Conservation (phyloP, 2,797 vertebrate genomes). For the Uromys caudimaculatus region DNA sequence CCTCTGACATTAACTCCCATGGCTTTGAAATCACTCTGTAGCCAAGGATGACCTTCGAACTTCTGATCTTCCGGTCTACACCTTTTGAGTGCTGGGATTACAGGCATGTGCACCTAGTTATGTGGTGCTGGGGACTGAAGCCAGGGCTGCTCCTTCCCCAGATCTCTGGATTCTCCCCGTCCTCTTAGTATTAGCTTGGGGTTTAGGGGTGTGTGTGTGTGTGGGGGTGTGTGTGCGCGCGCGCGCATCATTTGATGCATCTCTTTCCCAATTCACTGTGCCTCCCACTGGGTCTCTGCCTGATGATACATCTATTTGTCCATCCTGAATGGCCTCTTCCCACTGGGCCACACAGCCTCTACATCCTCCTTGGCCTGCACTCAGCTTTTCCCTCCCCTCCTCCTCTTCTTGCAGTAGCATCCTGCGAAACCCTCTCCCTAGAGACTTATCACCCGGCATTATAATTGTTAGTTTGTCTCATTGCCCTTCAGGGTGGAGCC, state of each 20-base stretch:
- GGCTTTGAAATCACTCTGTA: neutral
- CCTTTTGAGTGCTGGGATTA: neutral
- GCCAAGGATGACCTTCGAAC: neutral
- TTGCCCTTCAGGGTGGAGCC: neutral
- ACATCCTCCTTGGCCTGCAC: neutral
- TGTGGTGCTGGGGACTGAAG: neutral
- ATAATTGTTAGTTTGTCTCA: neutral
- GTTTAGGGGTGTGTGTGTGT: neutral
- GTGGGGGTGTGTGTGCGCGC: neutral
- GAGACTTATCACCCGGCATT: neutral
- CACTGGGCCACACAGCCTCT: neutral
- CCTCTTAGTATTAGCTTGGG: neutral
- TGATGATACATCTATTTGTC: neutral
- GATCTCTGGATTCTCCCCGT: neutral
- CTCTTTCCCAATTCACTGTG: neutral
- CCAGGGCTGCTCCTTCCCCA: neutral
- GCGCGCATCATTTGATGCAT: neutral
- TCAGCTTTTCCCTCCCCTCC: neutral
- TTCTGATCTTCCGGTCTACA: neutral
- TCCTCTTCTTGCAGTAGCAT: neutral
- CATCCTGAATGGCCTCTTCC: neutral
- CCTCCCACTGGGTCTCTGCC: neutral
- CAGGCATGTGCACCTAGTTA: neutral
- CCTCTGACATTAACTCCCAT: neutral
- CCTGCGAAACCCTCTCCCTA: neutral